phyloP scores from a whole-genome alignment of 2,888 invertebrate species.

The Dicyrtoma fusca region DNA sequence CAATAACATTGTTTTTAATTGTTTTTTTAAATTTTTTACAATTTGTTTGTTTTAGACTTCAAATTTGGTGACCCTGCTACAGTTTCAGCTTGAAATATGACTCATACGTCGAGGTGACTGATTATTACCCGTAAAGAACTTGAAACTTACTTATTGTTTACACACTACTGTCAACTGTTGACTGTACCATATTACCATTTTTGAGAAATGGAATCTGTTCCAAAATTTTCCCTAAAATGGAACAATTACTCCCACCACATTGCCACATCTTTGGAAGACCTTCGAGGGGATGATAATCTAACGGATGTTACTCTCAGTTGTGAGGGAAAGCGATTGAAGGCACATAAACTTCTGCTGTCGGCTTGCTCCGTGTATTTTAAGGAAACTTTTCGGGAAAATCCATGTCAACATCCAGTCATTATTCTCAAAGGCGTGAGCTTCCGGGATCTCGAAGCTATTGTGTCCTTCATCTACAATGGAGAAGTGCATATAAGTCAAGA shows the following conservation, averaged over 20 bases:
- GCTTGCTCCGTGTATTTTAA: constrained; percentile 81
- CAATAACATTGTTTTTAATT: no score
- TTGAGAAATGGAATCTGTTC: no score
- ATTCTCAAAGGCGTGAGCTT: constrained; percentile 79
- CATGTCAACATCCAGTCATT: constrained; percentile 76
- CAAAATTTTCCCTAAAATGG: constrained; percentile 85
- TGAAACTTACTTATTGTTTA: no score
- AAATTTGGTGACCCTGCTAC: no score
- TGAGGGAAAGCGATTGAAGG: constrained; percentile 80
- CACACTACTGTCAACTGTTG: no score
- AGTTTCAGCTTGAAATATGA: no score
- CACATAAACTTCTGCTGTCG: constrained; percentile 81
- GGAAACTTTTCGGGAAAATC: constrained; percentile 69
- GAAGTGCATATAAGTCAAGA: constrained; percentile 82
- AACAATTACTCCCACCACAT: constrained; percentile 79
- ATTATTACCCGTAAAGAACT: no score
- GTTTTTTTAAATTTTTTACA: no score
- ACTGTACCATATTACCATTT: no score
- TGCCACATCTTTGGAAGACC: constrained; percentile 76
- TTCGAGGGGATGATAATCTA: constrained; percentile 66
- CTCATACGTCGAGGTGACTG: no score
- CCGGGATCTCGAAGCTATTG: constrained; percentile 75
- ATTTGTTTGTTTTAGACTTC: no score
- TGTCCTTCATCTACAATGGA: constrained; percentile 81
- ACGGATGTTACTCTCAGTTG: constrained; percentile 85